Base-by-base conservation (phyloP, 2,888 invertebrate species). In the Drosophila stalkeri region DNA sequence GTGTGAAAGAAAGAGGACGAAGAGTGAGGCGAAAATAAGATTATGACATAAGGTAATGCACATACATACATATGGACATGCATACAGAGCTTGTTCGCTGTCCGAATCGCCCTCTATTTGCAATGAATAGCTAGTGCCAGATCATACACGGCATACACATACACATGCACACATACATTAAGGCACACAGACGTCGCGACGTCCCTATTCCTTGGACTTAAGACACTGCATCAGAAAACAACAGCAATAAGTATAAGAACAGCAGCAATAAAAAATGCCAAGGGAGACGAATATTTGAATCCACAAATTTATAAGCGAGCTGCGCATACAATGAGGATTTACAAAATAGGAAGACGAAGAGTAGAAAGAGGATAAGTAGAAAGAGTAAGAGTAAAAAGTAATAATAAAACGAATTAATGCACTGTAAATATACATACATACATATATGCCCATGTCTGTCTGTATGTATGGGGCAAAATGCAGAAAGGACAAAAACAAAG, bases 391-490 rank as follows among this genome's bases (percentile, higher is more conserved):
- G 59, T 67, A 59, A 79, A 81, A 73, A 75, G 70, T 75, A 81
- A 81, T 78, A 81, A 78, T 78, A 78, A 74, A 78, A 71, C 72
- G 72, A 80, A 80, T 78, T 65, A 78, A 78, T 78, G 72, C 72
- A 82, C 71, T 77, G 73, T 73, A 69, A 71, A 75, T 64, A 68
- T 60, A 64, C 2, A 31, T 23, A 46, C 7, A 11, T 16, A 31
- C 18, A 31, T 18, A 12, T 2, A 14, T 37, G 14, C 2, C 11
- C 8, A 27, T 2, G 16, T 7, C 12, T 5, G 12, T 18, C 18
- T 12, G 12, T 3, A 49, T 49, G n/a, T 54, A 47, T 70, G 61
- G 66, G 59, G 59, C 52, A 67, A 62, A 62, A 73, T 66, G 64
- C 61, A 62, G 73, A 73, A 75, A 72, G 64, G 69, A 72, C 67